Conservation (phyloP, 2,888 invertebrate genomes). For the Meloe dianella region DNA sequence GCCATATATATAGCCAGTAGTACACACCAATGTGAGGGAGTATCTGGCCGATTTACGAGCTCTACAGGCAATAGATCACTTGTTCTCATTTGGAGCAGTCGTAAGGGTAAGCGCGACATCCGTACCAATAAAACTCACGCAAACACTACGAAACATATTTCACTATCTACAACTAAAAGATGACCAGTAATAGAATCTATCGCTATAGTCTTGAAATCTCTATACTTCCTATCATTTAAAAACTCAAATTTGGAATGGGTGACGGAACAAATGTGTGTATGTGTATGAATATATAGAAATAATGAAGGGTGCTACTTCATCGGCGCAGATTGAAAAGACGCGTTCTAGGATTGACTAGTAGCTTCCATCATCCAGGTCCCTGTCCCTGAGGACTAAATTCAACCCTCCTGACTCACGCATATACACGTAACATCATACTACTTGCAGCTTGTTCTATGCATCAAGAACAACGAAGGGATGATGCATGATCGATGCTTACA, state of each 20-base stretch:
- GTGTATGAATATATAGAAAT: constrained; percentile 41
- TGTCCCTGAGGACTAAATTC: constrained; percentile 55
- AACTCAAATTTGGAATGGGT: neutral
- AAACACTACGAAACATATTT: constrained; percentile 33
- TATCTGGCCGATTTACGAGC: constrained; percentile 47
- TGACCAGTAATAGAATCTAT: neutral
- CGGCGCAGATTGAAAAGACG: constrained; percentile 59
- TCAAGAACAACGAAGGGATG: constrained; percentile 24
- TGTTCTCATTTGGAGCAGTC: constrained; percentile 49
- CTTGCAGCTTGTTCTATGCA: constrained; percentile 30
- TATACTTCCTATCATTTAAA: neutral
- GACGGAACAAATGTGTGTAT: neutral
- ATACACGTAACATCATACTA: constrained; percentile 34
- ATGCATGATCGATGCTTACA: constrained; percentile 29
- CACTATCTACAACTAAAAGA: neutral
- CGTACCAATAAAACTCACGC: constrained; percentile 49
- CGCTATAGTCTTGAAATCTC: neutral
- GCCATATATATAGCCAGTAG: constrained; percentile 15
- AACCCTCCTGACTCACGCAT: constrained; percentile 52
- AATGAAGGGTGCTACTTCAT: constrained; percentile 53
- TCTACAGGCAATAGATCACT: constrained; percentile 48
- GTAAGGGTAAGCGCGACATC: constrained; percentile 50
- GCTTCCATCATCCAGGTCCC: constrained; percentile 57
- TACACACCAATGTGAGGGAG: constrained; percentile 29
- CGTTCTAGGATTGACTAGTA: constrained; percentile 58